Base-by-base conservation (phyloP, 2,797 vertebrate species). In the Percopsis omiscomaycus region DNA sequence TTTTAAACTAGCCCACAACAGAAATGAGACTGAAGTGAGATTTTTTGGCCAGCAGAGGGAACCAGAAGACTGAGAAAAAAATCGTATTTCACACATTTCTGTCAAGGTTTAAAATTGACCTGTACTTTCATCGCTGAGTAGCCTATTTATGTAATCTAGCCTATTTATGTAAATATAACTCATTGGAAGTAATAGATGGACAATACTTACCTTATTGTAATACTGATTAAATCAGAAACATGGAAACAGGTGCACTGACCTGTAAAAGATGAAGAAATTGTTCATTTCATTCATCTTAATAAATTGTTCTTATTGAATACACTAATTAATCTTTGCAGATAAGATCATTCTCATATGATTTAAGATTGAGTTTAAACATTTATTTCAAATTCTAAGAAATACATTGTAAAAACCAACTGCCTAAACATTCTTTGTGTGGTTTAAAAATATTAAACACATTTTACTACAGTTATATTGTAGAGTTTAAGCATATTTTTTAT, bases 41-140 rank as follows among this genome's bases (percentile, higher is more conserved):
- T 0, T 5, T 63, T 65, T 1, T 44, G 16, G 13, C 70, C 90
- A 88, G 74, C 69, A 92, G 92, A 83, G 87, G 88, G 89, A 74
- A 82, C 84, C 85, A 92, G 49, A 89, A 29, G 45, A 79, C 77
- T 62, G 47, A 22, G 3, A 14, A 73, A 71, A 16, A 46, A 62
- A 4, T 50, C n/a, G 53, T 15, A 10, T 48, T 13, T 1, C 16
- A 22, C 27, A 58, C 50, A 59, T 13, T 50, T 11, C 32, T 11
- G 3, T 53, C 8, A 12, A 3, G 3, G 28, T 11, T 15, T n/a
- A 27, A 48, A 59, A 14, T 1, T 6, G 5, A 22, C 44, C 56
- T 22, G 6, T 13, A 22, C 22, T 22, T 22, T 1, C 22, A 22
- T 22, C 22, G 22, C 22, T 22, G 22, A 22, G 22, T 22, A 22